Evolutionary conservation across 2,113 vertebrate species (phyloP).

Genomic region (Neomonachus schauinslandi): DNA sequence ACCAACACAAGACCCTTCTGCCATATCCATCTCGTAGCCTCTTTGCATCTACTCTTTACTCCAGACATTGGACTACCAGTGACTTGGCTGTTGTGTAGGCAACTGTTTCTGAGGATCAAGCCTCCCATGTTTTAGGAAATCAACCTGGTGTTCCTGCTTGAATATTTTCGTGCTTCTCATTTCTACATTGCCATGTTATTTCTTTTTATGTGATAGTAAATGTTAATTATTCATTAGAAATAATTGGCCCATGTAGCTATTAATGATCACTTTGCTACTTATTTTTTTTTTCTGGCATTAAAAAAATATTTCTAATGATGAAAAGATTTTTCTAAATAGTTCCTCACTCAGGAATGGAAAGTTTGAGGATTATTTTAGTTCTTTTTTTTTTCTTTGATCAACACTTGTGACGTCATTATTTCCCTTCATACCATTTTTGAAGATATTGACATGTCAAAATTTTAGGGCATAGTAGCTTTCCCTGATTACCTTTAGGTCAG

Average conservation of each 20-base stretch:
- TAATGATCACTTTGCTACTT: not conserved
- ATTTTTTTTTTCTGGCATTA: not conserved
- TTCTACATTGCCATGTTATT: not conserved
- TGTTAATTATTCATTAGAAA: not conserved
- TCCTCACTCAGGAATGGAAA: not conserved
- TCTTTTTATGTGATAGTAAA: not conserved
- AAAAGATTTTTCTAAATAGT: not conserved
- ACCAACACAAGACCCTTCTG: no score
- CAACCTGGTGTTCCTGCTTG: not conserved
- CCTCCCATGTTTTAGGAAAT: not conserved
- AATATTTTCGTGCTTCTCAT: not conserved
- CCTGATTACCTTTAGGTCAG: not conserved
- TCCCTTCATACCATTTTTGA: not conserved
- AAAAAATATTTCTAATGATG: not conserved
- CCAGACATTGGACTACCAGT: no score
- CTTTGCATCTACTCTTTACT: not conserved
- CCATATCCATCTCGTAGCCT: rapidly evolving
- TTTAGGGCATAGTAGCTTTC: not conserved
- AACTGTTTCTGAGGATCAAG: not conserved
- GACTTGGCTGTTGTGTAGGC: not conserved
- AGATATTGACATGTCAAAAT: not conserved
- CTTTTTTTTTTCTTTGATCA: not conserved
- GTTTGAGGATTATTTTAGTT: conserved; percentile 20
- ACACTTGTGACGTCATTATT: not conserved
- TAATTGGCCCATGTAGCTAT: not conserved